phyloP scores from a whole-genome alignment of 1,140 invertebrate genomes.

The Triops longicaudatus region DNA sequence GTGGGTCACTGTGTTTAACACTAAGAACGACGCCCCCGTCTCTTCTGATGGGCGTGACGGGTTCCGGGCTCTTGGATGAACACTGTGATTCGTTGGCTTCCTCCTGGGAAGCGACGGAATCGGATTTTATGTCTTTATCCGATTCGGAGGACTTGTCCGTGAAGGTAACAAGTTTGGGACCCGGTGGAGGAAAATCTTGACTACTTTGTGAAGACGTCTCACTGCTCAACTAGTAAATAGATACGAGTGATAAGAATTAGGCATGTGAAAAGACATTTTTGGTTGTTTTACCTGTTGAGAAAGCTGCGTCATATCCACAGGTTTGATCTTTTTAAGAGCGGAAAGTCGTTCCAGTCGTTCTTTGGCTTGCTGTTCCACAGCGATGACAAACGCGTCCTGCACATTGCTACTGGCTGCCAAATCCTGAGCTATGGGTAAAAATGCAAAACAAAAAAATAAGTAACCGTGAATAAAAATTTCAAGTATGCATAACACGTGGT shows the following conservation, averaged over 20 bases:
- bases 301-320: slow-evolving; percentile 89
- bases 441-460: slow-evolving; percentile 23
- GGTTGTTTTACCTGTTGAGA: slow-evolving; percentile 63
- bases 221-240: slow-evolving; percentile 13
- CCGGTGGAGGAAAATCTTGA: background rate
- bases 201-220: background rate
- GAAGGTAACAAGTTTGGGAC: background rate
- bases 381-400: slow-evolving; percentile 94
- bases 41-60: background rate
- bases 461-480: background rate
- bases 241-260: background rate
- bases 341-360: slow-evolving; percentile 82
- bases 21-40: background rate
- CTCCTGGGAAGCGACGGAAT: slow-evolving; percentile 14
- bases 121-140: background rate
- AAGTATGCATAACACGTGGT: no score
- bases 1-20: slow-evolving; percentile 1
- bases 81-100: slow-evolving; percentile 10
- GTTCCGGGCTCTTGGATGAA: background rate
- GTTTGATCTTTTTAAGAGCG: slow-evolving; percentile 79
- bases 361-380: slow-evolving; percentile 82
- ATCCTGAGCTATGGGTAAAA: slow-evolving; percentile 61
- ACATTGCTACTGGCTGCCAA: slow-evolving; percentile 72
- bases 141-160: slow-evolving; percentile 3
- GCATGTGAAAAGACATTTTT: background rate